phyloP scores from a whole-genome alignment of 2,888 invertebrate species.

The Cenopis cana region DNA sequence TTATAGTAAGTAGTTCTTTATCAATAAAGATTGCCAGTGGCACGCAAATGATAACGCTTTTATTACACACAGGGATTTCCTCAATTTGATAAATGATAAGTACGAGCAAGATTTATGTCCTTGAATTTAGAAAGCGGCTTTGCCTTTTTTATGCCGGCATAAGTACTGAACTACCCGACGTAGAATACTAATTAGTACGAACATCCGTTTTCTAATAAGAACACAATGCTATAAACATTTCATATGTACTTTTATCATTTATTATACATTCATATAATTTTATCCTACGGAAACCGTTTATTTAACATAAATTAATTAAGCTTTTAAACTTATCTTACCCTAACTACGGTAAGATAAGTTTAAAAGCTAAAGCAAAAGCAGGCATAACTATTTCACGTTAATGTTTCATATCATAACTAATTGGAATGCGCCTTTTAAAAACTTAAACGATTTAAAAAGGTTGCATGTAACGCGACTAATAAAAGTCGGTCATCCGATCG shows the following conservation, averaged over 20 bases:
- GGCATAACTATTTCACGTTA: constrained; percentile 11
- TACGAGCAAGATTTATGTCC: constrained; percentile 44
- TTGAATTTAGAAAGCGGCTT: constrained; percentile 45
- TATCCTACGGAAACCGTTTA: constrained; percentile 56
- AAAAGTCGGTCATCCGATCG: constrained; percentile 77
- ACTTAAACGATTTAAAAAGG: constrained; percentile 23
- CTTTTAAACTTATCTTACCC: constrained; percentile 41
- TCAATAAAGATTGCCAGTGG: constrained; percentile 29
- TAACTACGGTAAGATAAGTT: constrained; percentile 47
- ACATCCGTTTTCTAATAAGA: constrained; percentile 48
- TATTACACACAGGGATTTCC: constrained; percentile 46
- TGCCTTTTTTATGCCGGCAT: constrained; percentile 40
- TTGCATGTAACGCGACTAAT: constrained; percentile 65
- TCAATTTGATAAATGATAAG: constrained; percentile 48
- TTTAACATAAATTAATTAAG: constrained; percentile 54
- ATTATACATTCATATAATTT: too few species aligned
- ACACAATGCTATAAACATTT: constrained; percentile 56
- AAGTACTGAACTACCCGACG: constrained; percentile 1
- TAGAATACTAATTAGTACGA: constrained; percentile 61
- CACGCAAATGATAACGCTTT: constrained; percentile 38
- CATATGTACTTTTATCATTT: constrained; percentile 58
- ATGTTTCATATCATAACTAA: constrained; percentile 11
- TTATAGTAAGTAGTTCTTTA: constrained; percentile 21
- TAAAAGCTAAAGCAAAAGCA: too few species aligned
- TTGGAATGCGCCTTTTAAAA: constrained; percentile 25